These are phyloP conservation scores for Orientallactaga sibirica DNA, from an alignment of 2,797 vertebrate species.

Conservation along the genomic window DNA sequence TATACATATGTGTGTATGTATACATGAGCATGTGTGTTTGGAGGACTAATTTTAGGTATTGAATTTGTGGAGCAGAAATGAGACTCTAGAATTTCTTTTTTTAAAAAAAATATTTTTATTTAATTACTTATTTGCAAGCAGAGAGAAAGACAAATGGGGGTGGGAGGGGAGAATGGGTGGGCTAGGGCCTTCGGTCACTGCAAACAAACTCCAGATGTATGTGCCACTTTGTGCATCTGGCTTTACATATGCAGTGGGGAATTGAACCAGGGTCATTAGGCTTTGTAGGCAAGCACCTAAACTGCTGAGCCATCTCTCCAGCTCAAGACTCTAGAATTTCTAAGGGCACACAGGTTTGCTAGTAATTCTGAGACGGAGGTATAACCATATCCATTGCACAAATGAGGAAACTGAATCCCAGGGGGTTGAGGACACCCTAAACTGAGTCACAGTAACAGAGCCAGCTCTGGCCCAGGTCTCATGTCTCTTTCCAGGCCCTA, in stretches of 20 bases:
- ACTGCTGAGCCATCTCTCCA: no score
- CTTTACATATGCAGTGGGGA: no score
- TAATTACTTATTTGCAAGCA: no score
- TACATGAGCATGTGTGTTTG: neutral
- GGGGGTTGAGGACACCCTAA: neutral
- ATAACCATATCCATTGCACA: neutral
- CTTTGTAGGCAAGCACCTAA: no score
- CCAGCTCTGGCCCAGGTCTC: neutral
- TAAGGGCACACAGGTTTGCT: neutral
- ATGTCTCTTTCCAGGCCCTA: neutral
- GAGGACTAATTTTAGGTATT: neutral
- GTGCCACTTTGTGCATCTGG: no score
- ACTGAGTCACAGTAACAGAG: neutral
- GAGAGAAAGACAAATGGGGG: no score
- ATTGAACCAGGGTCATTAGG: no score
- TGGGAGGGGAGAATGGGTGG: no score
- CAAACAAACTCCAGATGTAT: no score
- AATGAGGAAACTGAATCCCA: neutral
- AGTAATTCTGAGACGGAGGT: neutral
- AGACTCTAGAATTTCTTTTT: neutral
- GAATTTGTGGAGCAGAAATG: neutral
- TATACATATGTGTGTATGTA: neutral
- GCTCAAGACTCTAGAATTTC: neutral
- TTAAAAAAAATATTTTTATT: no score
- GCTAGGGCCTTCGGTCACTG: no score